Conservation (phyloP, 2,888 invertebrate species). For the Nomada fabriciana region DNA sequence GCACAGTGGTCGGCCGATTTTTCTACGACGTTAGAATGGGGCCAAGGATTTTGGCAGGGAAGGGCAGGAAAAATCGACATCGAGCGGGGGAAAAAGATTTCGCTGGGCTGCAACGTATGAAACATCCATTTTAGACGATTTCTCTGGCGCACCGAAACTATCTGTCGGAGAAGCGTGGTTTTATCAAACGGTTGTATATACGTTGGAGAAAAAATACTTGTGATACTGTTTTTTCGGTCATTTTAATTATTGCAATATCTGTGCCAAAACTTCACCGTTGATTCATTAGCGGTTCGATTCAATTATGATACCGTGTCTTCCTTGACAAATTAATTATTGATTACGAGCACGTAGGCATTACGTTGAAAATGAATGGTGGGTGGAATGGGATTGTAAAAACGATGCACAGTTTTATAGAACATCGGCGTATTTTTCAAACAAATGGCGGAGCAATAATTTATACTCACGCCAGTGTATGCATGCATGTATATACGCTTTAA, state of each 20-base stretch:
- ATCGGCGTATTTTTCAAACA: no score
- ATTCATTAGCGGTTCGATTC: neutral
- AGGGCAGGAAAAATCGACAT: conserved; percentile 41
- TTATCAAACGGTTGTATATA: neutral
- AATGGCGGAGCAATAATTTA: no score
- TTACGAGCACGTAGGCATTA: neutral
- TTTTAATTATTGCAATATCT: neutral
- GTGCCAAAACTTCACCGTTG: conserved; percentile 15
- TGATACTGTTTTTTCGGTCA: no score
- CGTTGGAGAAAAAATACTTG: neutral
- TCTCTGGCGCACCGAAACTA: no score
- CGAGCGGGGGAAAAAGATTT: conserved; percentile 20
- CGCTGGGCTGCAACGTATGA: conserved; percentile 20
- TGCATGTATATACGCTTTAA: neutral
- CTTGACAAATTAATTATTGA: neutral
- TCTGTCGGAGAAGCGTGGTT: no score
- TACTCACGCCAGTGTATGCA: neutral
- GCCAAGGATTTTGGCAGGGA: neutral
- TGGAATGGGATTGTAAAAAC: no score
- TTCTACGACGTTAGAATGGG: neutral
- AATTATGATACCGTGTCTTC: neutral
- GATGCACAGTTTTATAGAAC: no score
- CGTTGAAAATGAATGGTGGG: no score
- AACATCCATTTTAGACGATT: conserved; percentile 12
- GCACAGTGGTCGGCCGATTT: neutral